Evolutionary conservation across 2,797 vertebrate species (phyloP).

Genomic region (Sebastes elongatus): DNA sequence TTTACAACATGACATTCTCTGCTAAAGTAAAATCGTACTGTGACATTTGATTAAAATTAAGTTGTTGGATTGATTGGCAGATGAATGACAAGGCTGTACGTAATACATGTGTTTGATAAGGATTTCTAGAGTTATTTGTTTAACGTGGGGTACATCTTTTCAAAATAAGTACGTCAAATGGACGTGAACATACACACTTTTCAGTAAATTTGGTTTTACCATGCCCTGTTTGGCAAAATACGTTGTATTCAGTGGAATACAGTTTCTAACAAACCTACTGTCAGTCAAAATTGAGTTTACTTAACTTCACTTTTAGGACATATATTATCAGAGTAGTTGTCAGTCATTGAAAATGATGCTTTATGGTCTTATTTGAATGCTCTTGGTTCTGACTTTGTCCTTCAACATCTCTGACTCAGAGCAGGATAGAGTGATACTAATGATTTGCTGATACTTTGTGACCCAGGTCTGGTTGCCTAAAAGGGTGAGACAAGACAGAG

Average conservation of each 20-base stretch:
- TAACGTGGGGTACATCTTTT: neutral
- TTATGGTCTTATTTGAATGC: neutral
- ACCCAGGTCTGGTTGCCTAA: slow-evolving; percentile 5
- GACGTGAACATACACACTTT: neutral
- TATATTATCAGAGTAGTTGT: neutral
- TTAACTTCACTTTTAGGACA: neutral
- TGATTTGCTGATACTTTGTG: slow-evolving; percentile 11
- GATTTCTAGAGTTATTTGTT: neutral
- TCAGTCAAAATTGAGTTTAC: neutral
- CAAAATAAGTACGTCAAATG: neutral
- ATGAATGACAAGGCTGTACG: neutral
- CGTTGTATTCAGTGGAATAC: neutral
- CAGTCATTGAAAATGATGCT: neutral
- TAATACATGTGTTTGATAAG: neutral
- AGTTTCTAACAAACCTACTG: neutral
- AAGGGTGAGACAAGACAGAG: slow-evolving; percentile 45
- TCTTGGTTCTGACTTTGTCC: neutral
- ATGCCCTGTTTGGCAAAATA: neutral
- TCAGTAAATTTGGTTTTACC: neutral
- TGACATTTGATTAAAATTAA: neutral
- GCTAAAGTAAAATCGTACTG: neutral
- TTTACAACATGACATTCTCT: neutral
- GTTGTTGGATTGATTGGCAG: neutral
- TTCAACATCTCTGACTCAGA: neutral
- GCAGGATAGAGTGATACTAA: neutral